Evolutionary conservation across 2,113 vertebrate genomes (phyloP), one percentile per base, ranked within the genome.

Genomic region (Excalfactoria chinensis): DNA sequence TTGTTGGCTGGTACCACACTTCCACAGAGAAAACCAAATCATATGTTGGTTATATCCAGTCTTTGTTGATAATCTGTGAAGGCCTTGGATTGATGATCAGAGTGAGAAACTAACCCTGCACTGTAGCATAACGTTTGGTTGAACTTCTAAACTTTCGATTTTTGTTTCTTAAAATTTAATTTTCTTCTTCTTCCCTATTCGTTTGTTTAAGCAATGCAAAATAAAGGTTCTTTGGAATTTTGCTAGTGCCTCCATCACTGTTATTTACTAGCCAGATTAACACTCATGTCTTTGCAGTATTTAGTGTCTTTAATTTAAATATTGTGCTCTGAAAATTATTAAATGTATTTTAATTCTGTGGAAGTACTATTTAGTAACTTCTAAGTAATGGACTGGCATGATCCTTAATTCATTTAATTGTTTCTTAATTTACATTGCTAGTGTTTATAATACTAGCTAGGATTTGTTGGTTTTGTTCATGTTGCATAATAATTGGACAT

Each of bases 21-120:
- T 88, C 89, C 90, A 73, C 59, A 84, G 89, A 91, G 89, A 96
- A 97, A 97, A 88, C 95, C 93, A 84, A 97, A 97, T 96, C 95
- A 86, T 89, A 95, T 97, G 95, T 96, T 97, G 96, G 86, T 97
- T 94, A 96, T 91, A 97, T 77, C 90, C 96, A 96, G 80, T 97
- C 88, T 91, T 86, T 92, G 86, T 97, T 96, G 97, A 75, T 93
- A 89, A 83, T 49, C 89, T 56, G 40, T 74, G 91, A 96, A 96
- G 97, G 84, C 89, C 85, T 91, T 44, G 56, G 87, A 83, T 96
- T 11, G 2, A 64, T 96, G 96, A 97, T 97, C 95, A 97, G 97
- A 97, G 96, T 75, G 84, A 16, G 19, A 72, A 80, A 66, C 80
- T 92, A 95, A 20, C 86, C 87, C 86, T 93, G 56, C 64, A 43